Percentiles rank a stretch among this genome's conserved stretches.
Evolutionary conservation across 2,797 vertebrate genomes (phyloP).

Genomic region (Galagoides demidoff): DNA sequence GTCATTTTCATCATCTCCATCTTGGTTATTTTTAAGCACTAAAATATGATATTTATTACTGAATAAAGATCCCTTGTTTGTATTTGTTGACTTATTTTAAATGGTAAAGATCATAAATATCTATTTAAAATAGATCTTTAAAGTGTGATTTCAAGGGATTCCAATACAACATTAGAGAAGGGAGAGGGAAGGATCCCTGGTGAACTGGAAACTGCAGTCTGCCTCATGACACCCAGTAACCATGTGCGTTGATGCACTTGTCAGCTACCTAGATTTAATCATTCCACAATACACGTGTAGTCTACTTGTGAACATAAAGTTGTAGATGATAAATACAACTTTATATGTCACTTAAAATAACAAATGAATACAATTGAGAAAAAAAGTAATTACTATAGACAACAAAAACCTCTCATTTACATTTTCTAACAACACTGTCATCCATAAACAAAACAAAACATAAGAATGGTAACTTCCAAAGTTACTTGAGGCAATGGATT

Average conservation of each 20-base stretch:
- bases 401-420: neutral
- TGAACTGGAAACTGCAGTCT: neutral
- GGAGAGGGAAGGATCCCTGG: neutral
- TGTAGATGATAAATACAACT: neutral
- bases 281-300: too few relatives aligned
- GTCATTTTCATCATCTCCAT: neutral
- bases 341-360: neutral
- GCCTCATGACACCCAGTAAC: too few relatives aligned
- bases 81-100: neutral
- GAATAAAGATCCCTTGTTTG: neutral
- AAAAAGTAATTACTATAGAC: neutral
- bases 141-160: neutral
- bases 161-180: neutral
- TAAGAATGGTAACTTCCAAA: neutral
- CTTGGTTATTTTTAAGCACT: too few relatives aligned
- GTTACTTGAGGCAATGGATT: neutral
- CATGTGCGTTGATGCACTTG: neutral
- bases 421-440: neutral
- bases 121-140: neutral
- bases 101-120: neutral
- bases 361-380: neutral
- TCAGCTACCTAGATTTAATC: neutral
- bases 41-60: neutral
- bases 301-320: neutral
- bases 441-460: too few relatives aligned